Evolutionary conservation across 2,797 vertebrate species (phyloP), one percentile per base, ranked within the genome.

Genomic region (Anas capensis): DNA sequence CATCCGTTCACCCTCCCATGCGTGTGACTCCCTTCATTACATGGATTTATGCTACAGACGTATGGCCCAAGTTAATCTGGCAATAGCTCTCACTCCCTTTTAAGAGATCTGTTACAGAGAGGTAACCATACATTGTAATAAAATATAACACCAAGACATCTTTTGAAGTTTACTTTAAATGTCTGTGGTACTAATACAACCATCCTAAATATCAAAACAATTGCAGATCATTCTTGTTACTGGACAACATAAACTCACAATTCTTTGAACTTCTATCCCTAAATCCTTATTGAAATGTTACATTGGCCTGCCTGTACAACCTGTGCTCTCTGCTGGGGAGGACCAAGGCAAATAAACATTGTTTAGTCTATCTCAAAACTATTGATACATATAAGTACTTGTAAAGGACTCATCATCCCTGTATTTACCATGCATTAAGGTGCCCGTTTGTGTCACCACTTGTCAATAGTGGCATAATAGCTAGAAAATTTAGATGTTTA

Each of bases 41-140:
- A 86, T 23, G 87, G 87, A 90, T 96, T 92, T 97, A 84, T 92
- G 57, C 91, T 96, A 40, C 87, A 75, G 76, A 80, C 87, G 86
- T 84, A 66, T 88, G 93, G 93, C 62, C 89, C 64, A 69, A 75
- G 85, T 96, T 97, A 96, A 90, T 89, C 92, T 96, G 86, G 92
- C 90, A 92, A 88, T 80, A 92, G 87, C 48, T 95, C 70, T 95
- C 71, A 18, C 77, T 95, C 48, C 42, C 23, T 92, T 91, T 78
- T 68, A 54, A 71, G 70, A 82, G 86, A 92, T 95, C 78, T 81
- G 17, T 92, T 92, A 73, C 3, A 2, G 87, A 90, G 61, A 84
- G 33, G 42, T 91, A 94, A 83, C 62, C 69, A 68, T 91, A 93
- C 53, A 64, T 83, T 87, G 72, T 82, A 87, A 91, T 94, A 86